Base-by-base conservation (phyloP, 2,888 invertebrate genomes). In the Arge pagana region DNA sequence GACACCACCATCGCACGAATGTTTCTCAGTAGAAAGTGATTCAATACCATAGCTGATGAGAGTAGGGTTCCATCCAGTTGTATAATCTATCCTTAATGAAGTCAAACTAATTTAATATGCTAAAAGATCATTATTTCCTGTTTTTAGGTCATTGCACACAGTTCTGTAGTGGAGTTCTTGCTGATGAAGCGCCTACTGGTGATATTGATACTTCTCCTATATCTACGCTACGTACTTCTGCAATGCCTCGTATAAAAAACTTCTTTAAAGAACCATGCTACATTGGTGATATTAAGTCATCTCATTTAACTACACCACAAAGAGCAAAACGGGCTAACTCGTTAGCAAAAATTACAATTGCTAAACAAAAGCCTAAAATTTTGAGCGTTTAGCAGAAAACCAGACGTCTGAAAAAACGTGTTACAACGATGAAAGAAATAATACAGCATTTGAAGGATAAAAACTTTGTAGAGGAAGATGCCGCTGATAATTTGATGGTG, bases 401-500 rank as follows among this genome's bases (percentile, higher is more conserved):
- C 6, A 39, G 39, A 13, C 23, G 39, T 11, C 11, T 39, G 11
- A 21, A 13, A 13, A 23, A 39, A 23, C 39, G 39, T 39, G 15
- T 39, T 39, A 23, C 23, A 39, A 11, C 39, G 23, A 13, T 39
- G 39, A 39, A 39, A 39, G 13, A 24, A 23, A 13, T 39, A 13
- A 15, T 39, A n/a, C 11, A 39, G 13, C 39, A 39, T 39, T 23
- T 23, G 39, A 23, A 39, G 13, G 5, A 24, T 3, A 39, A 39
- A 24, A 21, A 11, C 23, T n/a, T 39, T 11, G 23, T 39, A n/a
- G 13, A 19, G 3, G 37, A 39, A 21, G 37, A 39, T 5, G 37
- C 37, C 19, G 37, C 36, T 16, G 19, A 36, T 36, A 19, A 39
- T 39, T 39, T 39, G 21, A 23, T 23, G 37, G 37, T 39, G 23